phyloP scores from a whole-genome alignment of 2,113 vertebrate genomes.

The Turdus rufiventris region DNA sequence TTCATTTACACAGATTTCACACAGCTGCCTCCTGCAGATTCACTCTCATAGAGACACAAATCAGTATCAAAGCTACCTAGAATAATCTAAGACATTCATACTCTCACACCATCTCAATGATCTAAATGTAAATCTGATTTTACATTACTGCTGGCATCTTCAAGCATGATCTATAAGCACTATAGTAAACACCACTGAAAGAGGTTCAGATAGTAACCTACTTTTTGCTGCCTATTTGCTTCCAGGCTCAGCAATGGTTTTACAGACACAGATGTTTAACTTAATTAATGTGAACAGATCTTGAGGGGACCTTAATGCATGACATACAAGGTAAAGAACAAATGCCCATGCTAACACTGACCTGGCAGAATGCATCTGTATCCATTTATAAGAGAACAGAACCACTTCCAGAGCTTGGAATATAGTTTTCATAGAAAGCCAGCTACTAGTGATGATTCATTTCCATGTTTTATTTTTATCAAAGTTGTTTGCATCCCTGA shows the following conservation, averaged over 20 bases:
- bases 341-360: not conserved
- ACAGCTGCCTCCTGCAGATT: not conserved
- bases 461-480: not conserved
- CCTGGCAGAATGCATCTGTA: not conserved
- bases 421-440: not conserved
- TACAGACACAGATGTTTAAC: not conserved
- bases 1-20: not conserved
- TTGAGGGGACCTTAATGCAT: not conserved
- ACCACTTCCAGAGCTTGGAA: not conserved
- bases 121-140: not conserved
- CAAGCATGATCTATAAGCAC: not conserved
- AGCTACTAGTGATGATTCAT: not conserved
- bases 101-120: not conserved
- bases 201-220: not conserved
- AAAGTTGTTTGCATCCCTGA: not conserved
- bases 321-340: not conserved
- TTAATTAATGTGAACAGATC: not conserved
- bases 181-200: not conserved
- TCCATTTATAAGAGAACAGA: not conserved
- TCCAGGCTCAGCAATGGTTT: not conserved
- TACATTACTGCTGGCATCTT: not conserved
- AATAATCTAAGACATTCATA: not conserved
- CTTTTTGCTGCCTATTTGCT: not conserved
- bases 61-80: not conserved
- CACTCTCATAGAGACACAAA: not conserved